Evolutionary conservation across 2,888 invertebrate genomes (phyloP).

Genomic region (Muschampia plurimacula): DNA sequence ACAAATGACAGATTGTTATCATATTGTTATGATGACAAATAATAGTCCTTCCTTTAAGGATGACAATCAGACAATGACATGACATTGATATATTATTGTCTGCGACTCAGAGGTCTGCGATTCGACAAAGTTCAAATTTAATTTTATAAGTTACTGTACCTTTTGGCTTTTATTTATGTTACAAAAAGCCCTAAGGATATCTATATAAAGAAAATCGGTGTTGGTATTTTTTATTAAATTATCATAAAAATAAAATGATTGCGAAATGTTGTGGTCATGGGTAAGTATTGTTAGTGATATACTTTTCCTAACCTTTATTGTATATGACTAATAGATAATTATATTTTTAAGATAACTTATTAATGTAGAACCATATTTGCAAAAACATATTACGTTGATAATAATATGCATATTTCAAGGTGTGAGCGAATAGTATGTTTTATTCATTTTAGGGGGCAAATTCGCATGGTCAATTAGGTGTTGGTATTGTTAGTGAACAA

Average conservation of each 20-base stretch:
- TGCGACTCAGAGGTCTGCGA: too few relatives aligned
- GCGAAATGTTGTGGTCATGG: constrained; percentile 65
- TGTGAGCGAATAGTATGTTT: neutral
- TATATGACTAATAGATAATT: too few relatives aligned
- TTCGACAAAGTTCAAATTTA: too few relatives aligned
- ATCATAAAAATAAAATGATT: neutral
- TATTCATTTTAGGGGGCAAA: constrained; percentile 90
- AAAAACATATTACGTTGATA: neutral
- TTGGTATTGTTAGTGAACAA: constrained; percentile 89
- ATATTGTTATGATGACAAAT: too few relatives aligned
- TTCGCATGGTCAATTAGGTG: constrained; percentile 92
- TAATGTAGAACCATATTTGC: neutral
- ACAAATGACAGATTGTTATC: too few relatives aligned
- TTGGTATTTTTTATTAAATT: neutral
- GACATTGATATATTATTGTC: too few relatives aligned
- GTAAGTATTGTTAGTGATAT: constrained; percentile 50
- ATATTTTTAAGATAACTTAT: too few relatives aligned
- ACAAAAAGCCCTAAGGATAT: neutral
- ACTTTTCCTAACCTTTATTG: neutral
- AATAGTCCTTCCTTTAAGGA: too few relatives aligned
- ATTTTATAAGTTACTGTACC: neutral
- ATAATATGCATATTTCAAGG: too few relatives aligned
- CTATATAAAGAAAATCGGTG: neutral
- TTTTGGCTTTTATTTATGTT: neutral
- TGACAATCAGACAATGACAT: too few relatives aligned